These are phyloP conservation scores for Sceliomorpha sp. DNA, from an alignment of 2,888 invertebrate species.

Conservation along the genomic window DNA sequence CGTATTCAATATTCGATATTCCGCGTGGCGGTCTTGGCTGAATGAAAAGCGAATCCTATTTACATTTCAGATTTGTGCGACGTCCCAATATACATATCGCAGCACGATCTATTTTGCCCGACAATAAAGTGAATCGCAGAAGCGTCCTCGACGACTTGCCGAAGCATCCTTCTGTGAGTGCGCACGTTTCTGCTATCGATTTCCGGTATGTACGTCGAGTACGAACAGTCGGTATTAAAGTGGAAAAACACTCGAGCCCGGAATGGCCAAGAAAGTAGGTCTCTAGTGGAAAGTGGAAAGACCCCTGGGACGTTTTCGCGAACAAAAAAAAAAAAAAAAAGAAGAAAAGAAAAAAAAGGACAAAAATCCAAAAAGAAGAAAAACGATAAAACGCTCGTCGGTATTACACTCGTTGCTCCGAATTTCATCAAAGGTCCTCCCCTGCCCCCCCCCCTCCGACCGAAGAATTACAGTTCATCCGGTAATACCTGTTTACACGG, in stretches of 20 bases:
- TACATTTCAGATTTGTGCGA: constrained; percentile 55
- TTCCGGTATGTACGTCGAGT: too few relatives aligned
- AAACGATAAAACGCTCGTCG: too few relatives aligned
- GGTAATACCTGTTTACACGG: too few relatives aligned
- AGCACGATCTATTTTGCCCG: constrained; percentile 53
- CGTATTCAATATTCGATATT: constrained; percentile 51
- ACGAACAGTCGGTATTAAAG: constrained; percentile 53
- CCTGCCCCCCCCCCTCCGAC: too few relatives aligned
- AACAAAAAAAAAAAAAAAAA: constrained; percentile 12
- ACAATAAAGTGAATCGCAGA: constrained; percentile 54
- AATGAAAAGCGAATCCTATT: constrained; percentile 56
- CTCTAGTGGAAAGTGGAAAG: constrained; percentile 49
- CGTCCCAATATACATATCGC: constrained; percentile 54
- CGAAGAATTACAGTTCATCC: too few relatives aligned
- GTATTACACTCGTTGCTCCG: too few relatives aligned
- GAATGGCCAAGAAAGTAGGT: constrained; percentile 51
- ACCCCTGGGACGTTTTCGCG: constrained; percentile 14
- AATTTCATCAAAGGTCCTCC: too few relatives aligned
- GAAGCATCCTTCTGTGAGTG: too few relatives aligned
- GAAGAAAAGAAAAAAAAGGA: constrained; percentile 39
- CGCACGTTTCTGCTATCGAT: too few relatives aligned
- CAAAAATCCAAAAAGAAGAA: too few relatives aligned
- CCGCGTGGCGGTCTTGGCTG: constrained; percentile 36
- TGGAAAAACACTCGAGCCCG: constrained; percentile 52
- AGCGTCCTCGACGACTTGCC: constrained; percentile 55